Conservation (phyloP, 1,140 invertebrate genomes). For the Ostrea edulis region DNA sequence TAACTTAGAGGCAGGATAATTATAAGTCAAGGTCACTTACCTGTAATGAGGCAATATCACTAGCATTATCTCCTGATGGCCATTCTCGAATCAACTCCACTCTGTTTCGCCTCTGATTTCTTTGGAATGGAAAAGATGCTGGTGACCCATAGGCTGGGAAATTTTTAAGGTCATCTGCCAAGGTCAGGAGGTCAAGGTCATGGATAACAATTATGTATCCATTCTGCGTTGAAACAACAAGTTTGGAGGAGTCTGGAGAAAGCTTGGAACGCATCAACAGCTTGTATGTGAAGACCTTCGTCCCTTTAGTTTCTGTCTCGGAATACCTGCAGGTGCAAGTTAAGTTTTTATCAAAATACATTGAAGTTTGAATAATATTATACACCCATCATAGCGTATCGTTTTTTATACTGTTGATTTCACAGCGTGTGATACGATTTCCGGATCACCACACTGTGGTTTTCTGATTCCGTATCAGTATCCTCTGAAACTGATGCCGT, state of each 20-base stretch:
- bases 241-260: conserved; percentile 90
- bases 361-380: no score
- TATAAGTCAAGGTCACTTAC: conserved; percentile 49
- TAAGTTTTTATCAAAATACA: background rate
- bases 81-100: conserved; percentile 95
- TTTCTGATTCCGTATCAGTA: no score
- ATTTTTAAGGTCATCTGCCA: conserved; percentile 89
- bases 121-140: conserved; percentile 91
- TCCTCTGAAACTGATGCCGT: no score
- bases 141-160: conserved; percentile 81
- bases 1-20: no score
- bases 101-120: conserved; percentile 85
- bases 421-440: no score
- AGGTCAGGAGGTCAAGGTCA: conserved; percentile 89
- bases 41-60: conserved; percentile 90
- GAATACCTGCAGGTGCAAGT: conserved; percentile 53
- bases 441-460: no score
- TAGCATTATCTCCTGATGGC: conserved; percentile 90
- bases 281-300: conserved; percentile 55
- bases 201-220: conserved; percentile 95
- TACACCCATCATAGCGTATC: no score
- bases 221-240: conserved; percentile 93
- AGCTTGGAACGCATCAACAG: conserved; percentile 91
- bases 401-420: no score
- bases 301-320: conserved; percentile 52